These are phyloP conservation scores for Remorina albescens DNA, from an alignment of 2,797 vertebrate genomes.

Conservation along the genomic window DNA sequence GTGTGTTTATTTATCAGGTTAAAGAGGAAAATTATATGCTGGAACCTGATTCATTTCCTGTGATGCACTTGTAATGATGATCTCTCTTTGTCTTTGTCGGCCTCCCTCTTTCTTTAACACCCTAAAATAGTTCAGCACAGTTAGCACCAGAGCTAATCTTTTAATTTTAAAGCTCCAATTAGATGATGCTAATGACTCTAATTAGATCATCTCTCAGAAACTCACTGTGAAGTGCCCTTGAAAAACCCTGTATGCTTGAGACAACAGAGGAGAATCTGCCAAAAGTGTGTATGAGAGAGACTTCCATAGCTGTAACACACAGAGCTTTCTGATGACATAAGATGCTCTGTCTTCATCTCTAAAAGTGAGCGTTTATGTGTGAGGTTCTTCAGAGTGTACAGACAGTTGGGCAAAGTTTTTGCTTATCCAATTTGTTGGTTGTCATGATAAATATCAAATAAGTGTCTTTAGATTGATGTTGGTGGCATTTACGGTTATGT, in stretches of 20 bases:
- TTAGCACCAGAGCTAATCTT: constrained; percentile 61
- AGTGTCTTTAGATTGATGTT: neutral
- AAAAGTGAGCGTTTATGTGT: constrained; percentile 14
- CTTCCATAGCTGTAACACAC: constrained; percentile 5
- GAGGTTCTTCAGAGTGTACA: neutral
- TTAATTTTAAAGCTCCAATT: constrained; percentile 71
- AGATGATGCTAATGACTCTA: constrained; percentile 69
- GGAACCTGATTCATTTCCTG: constrained; percentile 28
- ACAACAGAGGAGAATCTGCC: constrained; percentile 29
- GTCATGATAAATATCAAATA: neutral
- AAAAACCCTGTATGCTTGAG: constrained; percentile 34
- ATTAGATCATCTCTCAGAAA: constrained; percentile 70
- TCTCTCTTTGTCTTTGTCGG: neutral
- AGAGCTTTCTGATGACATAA: constrained; percentile 21
- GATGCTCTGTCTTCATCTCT: constrained; percentile 16
- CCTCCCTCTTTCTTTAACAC: constrained; percentile 23
- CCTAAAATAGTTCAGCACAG: constrained; percentile 68
- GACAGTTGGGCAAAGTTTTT: constrained; percentile 13
- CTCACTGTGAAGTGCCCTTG: constrained; percentile 57
- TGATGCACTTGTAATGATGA: constrained; percentile 2
- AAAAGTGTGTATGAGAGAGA: constrained; percentile 13
- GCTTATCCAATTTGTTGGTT: neutral
- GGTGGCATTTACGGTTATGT: neutral
- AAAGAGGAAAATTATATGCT: constrained; percentile 57
- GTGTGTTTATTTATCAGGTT: constrained; percentile 63